A percentile compares a stretch with the other conserved stretches of the same genome.
These are phyloP conservation scores for Pyralis farinalis DNA, from an alignment of 2,888 invertebrate species.

Conservation along the genomic window DNA sequence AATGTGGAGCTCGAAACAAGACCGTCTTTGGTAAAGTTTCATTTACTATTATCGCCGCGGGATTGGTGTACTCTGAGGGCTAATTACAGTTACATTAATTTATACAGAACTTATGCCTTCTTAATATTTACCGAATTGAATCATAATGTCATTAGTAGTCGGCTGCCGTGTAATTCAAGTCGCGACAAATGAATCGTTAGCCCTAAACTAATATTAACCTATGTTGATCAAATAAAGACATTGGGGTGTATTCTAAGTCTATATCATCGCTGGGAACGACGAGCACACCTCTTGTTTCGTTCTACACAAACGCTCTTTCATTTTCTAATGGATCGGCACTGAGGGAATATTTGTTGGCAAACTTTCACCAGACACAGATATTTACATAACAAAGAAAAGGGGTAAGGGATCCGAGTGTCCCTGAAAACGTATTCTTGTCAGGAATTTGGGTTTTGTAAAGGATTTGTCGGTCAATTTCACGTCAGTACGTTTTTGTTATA, in stretches of 20 bases:
- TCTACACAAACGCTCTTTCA: constrained; percentile 64
- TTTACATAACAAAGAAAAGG: constrained; percentile 72
- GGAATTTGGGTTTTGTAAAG: constrained; percentile 56
- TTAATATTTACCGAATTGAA: too few species aligned
- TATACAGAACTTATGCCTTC: too few species aligned
- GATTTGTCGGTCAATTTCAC: constrained; percentile 66
- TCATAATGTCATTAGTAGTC: too few species aligned
- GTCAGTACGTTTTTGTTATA: constrained; percentile 49
- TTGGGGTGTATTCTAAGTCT: constrained; percentile 32
- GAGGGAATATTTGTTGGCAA: constrained; percentile 64
- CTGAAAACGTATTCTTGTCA: constrained; percentile 62
- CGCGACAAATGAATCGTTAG: constrained; percentile 65
- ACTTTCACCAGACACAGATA: constrained; percentile 60
- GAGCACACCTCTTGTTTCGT: constrained; percentile 41
- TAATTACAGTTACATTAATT: too few species aligned
- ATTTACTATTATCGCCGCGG: too few species aligned
- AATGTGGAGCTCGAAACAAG: too few species aligned
- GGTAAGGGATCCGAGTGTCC: constrained; percentile 56
- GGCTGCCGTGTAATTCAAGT: constrained; percentile 32
- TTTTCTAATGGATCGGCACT: constrained; percentile 70
- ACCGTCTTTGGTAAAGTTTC: too few species aligned
- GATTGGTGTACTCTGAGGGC: too few species aligned
- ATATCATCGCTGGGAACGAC: constrained; percentile 37
- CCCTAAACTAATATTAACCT: constrained; percentile 67
- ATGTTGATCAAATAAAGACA: constrained; percentile 52